Conservation (phyloP, 2,888 invertebrate species). For the Spicauda simplicius region DNA sequence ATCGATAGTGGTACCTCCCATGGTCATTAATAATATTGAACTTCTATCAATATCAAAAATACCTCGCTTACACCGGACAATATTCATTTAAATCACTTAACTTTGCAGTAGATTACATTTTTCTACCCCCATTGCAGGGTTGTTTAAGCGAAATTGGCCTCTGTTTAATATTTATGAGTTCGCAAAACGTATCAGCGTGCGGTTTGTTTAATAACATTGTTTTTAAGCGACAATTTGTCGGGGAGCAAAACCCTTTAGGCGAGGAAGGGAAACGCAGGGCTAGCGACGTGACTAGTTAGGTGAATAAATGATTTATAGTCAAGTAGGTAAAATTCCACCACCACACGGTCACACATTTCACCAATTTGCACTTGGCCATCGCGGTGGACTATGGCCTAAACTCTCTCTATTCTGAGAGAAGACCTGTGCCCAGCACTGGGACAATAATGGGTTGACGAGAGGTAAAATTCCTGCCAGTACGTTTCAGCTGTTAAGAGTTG, state of each 20-base stretch:
- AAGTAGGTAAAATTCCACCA: too few species aligned
- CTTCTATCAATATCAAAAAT: not conserved
- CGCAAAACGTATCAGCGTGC: conserved; percentile 79
- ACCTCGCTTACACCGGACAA: not conserved
- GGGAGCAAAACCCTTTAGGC: conserved; percentile 67
- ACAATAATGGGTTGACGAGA: too few species aligned
- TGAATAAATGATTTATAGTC: too few species aligned
- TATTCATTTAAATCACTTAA: conserved; percentile 20
- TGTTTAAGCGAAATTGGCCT: conserved; percentile 39
- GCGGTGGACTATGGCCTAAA: too few species aligned
- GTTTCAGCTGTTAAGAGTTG: too few species aligned
- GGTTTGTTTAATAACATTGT: conserved; percentile 83
- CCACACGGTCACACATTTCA: too few species aligned
- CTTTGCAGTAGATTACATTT: conserved; percentile 17
- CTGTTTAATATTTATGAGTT: conserved; percentile 81
- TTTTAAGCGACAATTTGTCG: conserved; percentile 79
- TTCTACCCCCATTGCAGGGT: conserved; percentile 21
- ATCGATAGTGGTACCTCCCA: too few species aligned
- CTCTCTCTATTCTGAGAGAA: too few species aligned
- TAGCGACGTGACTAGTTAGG: conserved; percentile 45
- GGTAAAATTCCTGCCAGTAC: too few species aligned
- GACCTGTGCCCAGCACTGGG: too few species aligned
- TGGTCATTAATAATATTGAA: not conserved
- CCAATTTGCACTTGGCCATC: too few species aligned
- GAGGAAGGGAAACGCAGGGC: conserved; percentile 66